Conservation (phyloP, 1,140 invertebrate species). For the Zaprionus inermis region DNA sequence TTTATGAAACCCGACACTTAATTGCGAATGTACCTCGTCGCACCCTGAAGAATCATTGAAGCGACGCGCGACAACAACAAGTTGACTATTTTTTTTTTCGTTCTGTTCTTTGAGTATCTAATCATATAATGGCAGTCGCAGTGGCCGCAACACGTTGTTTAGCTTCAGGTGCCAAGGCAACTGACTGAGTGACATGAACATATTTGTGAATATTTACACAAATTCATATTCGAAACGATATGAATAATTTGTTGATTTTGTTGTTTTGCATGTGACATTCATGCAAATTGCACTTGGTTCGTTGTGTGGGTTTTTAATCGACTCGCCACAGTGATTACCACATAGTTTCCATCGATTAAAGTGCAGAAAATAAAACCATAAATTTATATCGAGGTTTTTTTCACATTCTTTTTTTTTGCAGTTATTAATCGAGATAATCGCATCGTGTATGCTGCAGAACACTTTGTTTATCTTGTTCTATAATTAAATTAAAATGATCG, state of each 20-base stretch:
- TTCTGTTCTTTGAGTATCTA: conserved; percentile 16
- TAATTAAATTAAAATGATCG: conserved; percentile 29
- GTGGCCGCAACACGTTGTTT: conserved; percentile 29
- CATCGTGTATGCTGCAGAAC: not conserved
- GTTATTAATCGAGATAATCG: conserved; percentile 34
- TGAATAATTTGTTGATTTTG: conserved; percentile 64
- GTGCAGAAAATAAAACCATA: conserved; percentile 41
- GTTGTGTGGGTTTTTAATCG: conserved; percentile 69
- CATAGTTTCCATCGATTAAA: conserved; percentile 66
- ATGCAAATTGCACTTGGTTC: conserved; percentile 58
- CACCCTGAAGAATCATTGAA: conserved; percentile 55
- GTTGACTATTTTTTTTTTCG: conserved; percentile 17
- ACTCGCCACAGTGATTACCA: conserved; percentile 36
- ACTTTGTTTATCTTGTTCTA: conserved; percentile 24
- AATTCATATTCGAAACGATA: conserved; percentile 40
- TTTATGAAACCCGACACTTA: conserved; percentile 58
- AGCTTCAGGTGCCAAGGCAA: conserved; percentile 22
- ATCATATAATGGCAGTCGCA: conserved; percentile 30
- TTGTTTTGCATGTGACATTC: conserved; percentile 43
- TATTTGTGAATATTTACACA: conserved; percentile 20
- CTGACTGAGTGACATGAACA: not conserved
- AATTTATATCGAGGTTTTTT: conserved; percentile 45
- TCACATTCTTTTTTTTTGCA: conserved; percentile 2
- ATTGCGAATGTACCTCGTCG: conserved; percentile 29
- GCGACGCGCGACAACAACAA: conserved; percentile 59